A percentile compares a stretch with the other conserved stretches of the same genome.
Evolutionary conservation across 1,140 invertebrate genomes (phyloP).

Genomic region (Papilio xuthus): DNA sequence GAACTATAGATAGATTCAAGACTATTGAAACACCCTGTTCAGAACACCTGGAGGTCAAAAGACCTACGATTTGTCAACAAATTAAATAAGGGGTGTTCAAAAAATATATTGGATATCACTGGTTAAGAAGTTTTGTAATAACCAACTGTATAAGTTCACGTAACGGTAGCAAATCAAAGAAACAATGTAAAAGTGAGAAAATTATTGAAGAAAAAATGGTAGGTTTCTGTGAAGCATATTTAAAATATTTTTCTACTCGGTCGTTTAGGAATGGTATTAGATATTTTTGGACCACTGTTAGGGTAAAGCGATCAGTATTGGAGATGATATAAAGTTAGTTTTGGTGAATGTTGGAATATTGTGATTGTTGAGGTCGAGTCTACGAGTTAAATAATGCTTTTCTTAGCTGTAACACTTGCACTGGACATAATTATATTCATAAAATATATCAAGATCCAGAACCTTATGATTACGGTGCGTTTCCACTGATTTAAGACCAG

Average conservation of each 20-base stretch:
- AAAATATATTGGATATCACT: not conserved
- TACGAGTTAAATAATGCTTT: slow-evolving; percentile 61
- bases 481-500: not conserved
- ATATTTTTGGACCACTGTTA: slow-evolving; percentile 82
- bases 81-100: too few relatives aligned
- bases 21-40: too few relatives aligned
- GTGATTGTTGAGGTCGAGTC: slow-evolving; percentile 66
- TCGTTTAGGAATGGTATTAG: slow-evolving; percentile 79
- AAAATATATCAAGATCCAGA: not conserved
- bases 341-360: slow-evolving; percentile 64
- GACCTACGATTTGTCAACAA: not conserved
- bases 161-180: slow-evolving; percentile 57
- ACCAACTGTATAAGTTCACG: slow-evolving; percentile 33
- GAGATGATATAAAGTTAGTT: slow-evolving; percentile 63
- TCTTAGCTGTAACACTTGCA: slow-evolving; percentile 55
- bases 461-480: too few relatives aligned
- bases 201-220: slow-evolving; percentile 56
- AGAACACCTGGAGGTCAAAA: not conserved
- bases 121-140: not conserved
- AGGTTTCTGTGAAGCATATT: slow-evolving; percentile 75
- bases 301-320: slow-evolving; percentile 76
- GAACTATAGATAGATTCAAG: slow-evolving; percentile 61
- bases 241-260: slow-evolving; percentile 80
- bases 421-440: slow-evolving; percentile 42
- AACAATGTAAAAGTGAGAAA: slow-evolving; percentile 68